A percentile compares a stretch with the other conserved stretches of the same genome.
Evolutionary conservation across 35 echinoderm and acorn worm species (phyloP).

Genomic region (Amphiura filiformis): DNA sequence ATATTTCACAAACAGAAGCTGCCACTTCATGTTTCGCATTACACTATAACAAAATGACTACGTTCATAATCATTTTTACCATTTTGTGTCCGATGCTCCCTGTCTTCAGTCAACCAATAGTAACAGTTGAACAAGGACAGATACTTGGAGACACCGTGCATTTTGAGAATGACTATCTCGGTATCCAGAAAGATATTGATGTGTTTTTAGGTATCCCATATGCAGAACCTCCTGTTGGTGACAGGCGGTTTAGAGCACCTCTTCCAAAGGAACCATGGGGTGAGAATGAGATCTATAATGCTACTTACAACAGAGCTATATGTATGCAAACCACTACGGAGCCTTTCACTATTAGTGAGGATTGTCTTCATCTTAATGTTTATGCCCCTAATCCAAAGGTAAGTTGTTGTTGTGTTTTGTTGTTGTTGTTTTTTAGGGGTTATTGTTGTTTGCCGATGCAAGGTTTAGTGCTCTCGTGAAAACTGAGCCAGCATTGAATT

Average conservation of each 20-base stretch:
- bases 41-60: no score
- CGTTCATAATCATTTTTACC: no score
- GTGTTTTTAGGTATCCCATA: slow-evolving; percentile 75
- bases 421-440: no score
- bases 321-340: slow-evolving; percentile 42
- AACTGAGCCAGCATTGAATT: no score
- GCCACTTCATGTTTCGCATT: no score
- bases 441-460: no score
- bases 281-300: slow-evolving; percentile 33
- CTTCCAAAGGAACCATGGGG: slow-evolving; percentile 29
- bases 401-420: no score
- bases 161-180: slow-evolving; percentile 5
- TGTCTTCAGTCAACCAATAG: background rate
- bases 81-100: background rate
- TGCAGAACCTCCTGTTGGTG: slow-evolving; percentile 67
- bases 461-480: no score
- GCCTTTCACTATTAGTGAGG: slow-evolving; percentile 45
- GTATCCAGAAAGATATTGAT: slow-evolving; percentile 38
- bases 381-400: slow-evolving; percentile 46
- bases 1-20: no score
- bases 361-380: slow-evolving; percentile 82
- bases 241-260: slow-evolving; percentile 45
- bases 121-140: slow-evolving; percentile 19
- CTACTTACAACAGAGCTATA: slow-evolving; percentile 35
- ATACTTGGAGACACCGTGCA: slow-evolving; percentile 4